phyloP scores from a whole-genome alignment of 2,888 invertebrate genomes.

The Drosophila borborema region DNA sequence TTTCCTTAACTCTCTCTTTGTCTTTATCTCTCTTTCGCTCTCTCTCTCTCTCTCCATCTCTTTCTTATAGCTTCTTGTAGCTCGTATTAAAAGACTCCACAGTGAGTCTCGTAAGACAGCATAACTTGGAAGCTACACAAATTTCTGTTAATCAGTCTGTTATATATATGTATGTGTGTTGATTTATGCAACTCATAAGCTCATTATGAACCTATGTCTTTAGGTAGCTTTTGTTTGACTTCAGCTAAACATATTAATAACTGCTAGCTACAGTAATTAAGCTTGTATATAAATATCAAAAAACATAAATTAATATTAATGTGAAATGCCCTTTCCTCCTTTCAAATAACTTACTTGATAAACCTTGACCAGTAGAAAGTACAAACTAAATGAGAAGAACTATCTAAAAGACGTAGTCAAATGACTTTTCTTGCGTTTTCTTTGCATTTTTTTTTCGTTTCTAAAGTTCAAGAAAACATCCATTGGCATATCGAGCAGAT shows the following conservation, averaged over 20 bases:
- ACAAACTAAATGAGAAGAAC: not conserved
- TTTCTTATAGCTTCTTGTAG: too few species aligned
- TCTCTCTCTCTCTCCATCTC: too few species aligned
- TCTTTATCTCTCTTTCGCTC: too few species aligned
- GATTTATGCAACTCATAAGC: not conserved
- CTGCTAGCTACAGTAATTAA: not conserved
- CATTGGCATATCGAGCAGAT: conserved; percentile 4
- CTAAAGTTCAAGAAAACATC: not conserved
- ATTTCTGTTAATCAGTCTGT: too few species aligned
- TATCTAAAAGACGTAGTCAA: not conserved
- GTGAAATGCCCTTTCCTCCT: not conserved
- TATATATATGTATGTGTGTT: not conserved
- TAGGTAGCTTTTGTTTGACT: not conserved
- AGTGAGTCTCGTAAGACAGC: not conserved
- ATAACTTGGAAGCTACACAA: not conserved
- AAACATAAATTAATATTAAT: not conserved
- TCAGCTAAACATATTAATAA: not conserved
- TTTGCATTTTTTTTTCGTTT: not conserved
- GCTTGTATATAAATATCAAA: not conserved
- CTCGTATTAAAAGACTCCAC: too few species aligned
- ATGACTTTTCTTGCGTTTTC: not conserved
- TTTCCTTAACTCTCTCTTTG: too few species aligned
- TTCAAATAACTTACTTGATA: not conserved
- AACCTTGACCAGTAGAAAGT: not conserved
- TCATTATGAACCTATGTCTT: too few species aligned